Evolutionary conservation across 2,888 invertebrate species (phyloP), one percentile per base, ranked within the genome.

Genomic region (Cataglyphis altisquamis): DNA sequence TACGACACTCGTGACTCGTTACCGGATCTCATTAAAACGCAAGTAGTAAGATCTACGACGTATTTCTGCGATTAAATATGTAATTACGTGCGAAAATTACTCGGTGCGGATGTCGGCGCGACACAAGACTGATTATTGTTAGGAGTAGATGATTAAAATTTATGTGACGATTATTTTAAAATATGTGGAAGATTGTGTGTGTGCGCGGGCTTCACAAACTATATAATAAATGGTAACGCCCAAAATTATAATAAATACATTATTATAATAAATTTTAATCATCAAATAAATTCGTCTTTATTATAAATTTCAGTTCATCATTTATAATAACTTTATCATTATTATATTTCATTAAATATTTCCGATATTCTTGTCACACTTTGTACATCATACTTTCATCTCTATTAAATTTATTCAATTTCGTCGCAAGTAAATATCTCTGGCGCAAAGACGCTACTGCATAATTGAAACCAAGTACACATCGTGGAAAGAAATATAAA

Each of bases 1-100:
- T 91, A 90, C 86, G 84, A 84, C 81, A 83, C 75, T 84, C 72
- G 83, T 48, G 48, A 18, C 78, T 90, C 86, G 82, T 89, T 88
- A 81, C 70, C 80, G 60, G 73, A 75, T 87, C 67, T 85, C 82
- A 85, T 88, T 88, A 87, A 72, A 67, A 55, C 21, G 18, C 39
- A 41, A 68, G 39, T 41, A 25, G 6, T 36, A 21, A 60, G 10
- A 68, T 60, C 32, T 67, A 39, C 3, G 29, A 45, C 12, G 41
- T 70, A 57, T 45, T 21, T 41, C 6, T 18, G 41, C 29, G 57
- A 12, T 52, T 64, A 52, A 64, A 52, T 25, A 29, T 41, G 18
- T 55, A n/a, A 10, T 32, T 62, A 41, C 8, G 10, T 63, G 10
- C 9, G 21, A 48, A 63, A 36, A 21, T 39, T 41, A 10, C 9